Conservation (phyloP, 2,888 invertebrate species). For the Agriopis leucophaearia region DNA sequence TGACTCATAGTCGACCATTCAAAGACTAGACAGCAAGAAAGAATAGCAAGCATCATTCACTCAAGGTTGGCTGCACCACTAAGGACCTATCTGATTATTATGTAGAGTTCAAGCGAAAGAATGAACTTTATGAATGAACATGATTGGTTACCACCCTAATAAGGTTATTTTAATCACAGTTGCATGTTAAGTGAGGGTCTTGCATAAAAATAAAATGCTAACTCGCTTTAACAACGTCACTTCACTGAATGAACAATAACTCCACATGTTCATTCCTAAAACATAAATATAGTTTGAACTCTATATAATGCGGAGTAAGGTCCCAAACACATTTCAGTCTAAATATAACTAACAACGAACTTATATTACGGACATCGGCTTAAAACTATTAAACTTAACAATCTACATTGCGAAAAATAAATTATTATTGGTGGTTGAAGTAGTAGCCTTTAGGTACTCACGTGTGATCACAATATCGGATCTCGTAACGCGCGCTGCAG, state of each 20-base stretch:
- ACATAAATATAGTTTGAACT: not conserved
- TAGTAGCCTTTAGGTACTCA: conserved; percentile 53
- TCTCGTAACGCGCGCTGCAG: conserved; percentile 59
- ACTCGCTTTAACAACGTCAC: not conserved
- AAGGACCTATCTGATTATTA: conserved; percentile 5
- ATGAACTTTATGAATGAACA: conserved; percentile 15
- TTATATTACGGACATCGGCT: conserved; percentile 39
- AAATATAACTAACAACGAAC: conserved; percentile 40
- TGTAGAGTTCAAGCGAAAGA: conserved; percentile 13
- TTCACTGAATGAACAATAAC: conserved; percentile 3
- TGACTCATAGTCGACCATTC: conserved; percentile 31
- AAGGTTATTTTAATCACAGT: not conserved
- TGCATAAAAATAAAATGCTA: not conserved
- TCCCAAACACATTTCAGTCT: conserved; percentile 32
- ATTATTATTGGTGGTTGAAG: conserved; percentile 47
- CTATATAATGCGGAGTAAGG: conserved; percentile 18
- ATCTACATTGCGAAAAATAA: conserved; percentile 52
- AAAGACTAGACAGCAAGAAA: conserved; percentile 39
- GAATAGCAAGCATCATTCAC: conserved; percentile 27
- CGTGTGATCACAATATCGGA: conserved; percentile 54
- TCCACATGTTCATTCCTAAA: conserved; percentile 15
- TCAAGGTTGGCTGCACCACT: conserved; percentile 34
- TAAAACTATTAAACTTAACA: conserved; percentile 43
- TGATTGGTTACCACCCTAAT: not conserved
- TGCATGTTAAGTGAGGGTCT: not conserved